phyloP scores from a whole-genome alignment of 2,888 invertebrate genomes.

The Nycteola revayana region DNA sequence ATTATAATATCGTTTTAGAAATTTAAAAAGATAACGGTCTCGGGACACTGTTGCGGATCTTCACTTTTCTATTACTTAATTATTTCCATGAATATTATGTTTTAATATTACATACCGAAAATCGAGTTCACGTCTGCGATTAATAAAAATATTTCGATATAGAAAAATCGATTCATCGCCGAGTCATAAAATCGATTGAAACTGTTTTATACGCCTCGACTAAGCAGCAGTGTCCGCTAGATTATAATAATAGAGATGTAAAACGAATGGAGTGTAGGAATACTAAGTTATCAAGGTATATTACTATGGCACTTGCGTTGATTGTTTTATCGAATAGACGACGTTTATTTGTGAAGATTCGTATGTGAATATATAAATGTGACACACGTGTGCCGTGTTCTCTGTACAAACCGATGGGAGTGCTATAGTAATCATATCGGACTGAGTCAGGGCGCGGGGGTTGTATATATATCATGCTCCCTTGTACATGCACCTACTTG shows the following conservation, averaged over 20 bases:
- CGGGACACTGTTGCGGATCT: slow-evolving; percentile 47
- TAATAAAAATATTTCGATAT: slow-evolving; percentile 12
- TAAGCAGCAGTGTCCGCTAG: slow-evolving; percentile 49
- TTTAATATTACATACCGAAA: slow-evolving; percentile 15
- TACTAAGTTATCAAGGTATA: slow-evolving; percentile 39
- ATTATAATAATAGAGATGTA: slow-evolving; percentile 44
- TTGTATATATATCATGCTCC: slow-evolving; percentile 8
- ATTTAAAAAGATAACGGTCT: slow-evolving; percentile 43
- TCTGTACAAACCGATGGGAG: slow-evolving; percentile 9
- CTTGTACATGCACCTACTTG: slow-evolving; percentile 16
- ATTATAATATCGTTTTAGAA: slow-evolving; percentile 60
- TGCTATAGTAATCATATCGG: slow-evolving; percentile 24
- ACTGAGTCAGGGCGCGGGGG: slow-evolving; percentile 18
- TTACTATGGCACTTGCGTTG: slow-evolving; percentile 40
- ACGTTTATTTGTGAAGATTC: no score
- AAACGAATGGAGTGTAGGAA: slow-evolving; percentile 44
- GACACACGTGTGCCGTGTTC: no score
- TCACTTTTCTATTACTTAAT: slow-evolving; percentile 25
- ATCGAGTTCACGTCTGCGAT: slow-evolving; percentile 8
- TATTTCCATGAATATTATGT: slow-evolving; percentile 26
- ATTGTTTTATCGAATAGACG: neutral
- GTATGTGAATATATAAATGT: no score
- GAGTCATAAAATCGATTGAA: slow-evolving; percentile 23
- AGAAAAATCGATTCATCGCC: slow-evolving; percentile 24
- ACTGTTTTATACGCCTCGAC: slow-evolving; percentile 27